These are phyloP conservation scores for Daphoenositta chrysoptera DNA, from an alignment of 2,113 vertebrate genomes.

Conservation along the genomic window DNA sequence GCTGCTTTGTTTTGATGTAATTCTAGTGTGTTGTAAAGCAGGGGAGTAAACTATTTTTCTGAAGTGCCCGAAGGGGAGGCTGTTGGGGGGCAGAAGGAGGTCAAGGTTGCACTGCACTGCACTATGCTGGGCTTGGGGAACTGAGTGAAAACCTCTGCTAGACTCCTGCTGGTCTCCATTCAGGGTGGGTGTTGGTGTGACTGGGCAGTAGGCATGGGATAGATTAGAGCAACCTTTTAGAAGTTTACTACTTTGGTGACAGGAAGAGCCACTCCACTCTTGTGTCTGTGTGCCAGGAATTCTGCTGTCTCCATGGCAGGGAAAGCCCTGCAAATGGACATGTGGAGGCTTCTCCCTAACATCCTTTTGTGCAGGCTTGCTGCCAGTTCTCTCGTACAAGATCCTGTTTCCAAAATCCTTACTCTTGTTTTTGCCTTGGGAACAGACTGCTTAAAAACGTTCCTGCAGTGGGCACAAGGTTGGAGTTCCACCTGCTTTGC, in stretches of 20 bases:
- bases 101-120: background rate
- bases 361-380: background rate
- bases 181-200: background rate
- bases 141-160: background rate
- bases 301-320: background rate
- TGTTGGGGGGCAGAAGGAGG: background rate
- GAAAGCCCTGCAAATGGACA: background rate
- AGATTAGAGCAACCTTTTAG: background rate
- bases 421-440: background rate
- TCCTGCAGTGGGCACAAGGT: background rate
- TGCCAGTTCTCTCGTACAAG: background rate
- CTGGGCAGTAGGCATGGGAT: background rate
- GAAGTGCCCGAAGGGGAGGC: background rate
- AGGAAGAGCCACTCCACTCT: background rate
- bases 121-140: background rate
- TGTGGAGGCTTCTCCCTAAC: background rate
- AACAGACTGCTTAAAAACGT: rapidly evolving
- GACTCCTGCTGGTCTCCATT: background rate
- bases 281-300: background rate
- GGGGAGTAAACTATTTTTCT: background rate
- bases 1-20: background rate
- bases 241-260: background rate
- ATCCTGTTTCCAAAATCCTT: background rate
- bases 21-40: background rate
- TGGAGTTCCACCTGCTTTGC: rapidly evolving